Evolutionary conservation across 2,797 vertebrate species (phyloP).

Genomic region (Masticophis lateralis): DNA sequence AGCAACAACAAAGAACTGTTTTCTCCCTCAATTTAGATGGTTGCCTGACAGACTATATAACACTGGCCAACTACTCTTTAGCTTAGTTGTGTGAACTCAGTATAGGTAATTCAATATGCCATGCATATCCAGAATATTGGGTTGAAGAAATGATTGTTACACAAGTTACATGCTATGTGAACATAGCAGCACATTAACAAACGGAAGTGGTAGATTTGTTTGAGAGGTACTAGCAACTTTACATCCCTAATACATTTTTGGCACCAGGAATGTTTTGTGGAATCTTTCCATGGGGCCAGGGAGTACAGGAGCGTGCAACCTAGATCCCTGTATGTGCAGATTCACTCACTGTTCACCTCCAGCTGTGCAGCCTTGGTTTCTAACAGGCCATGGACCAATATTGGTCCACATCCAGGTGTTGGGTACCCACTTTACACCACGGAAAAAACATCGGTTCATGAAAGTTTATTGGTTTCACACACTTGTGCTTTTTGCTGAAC

Average conservation of each 20-base stretch:
- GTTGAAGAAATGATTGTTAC: neutral
- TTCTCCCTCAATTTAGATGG: neutral
- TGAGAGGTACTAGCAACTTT: neutral
- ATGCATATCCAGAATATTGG: neutral
- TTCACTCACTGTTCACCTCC: neutral
- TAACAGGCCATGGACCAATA: neutral
- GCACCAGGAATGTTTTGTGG: too few species aligned
- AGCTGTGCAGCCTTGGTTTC: neutral
- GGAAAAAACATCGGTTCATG: neutral
- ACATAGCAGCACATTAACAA: neutral
- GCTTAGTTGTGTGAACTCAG: neutral
- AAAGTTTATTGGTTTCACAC: neutral
- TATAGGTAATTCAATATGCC: neutral
- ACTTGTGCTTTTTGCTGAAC: neutral
- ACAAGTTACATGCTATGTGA: neutral
- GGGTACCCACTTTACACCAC: neutral
- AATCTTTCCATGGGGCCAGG: neutral
- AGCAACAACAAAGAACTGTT: neutral
- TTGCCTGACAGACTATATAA: neutral
- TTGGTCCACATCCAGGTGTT: neutral
- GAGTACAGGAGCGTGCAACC: accelerated
- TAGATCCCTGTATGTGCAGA: neutral
- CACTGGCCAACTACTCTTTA: neutral
- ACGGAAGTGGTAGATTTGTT: neutral
- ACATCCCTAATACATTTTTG: neutral